phyloP scores from a whole-genome alignment of 92 coral and sea anemone genomes.

The Epizoanthus fatuus region DNA sequence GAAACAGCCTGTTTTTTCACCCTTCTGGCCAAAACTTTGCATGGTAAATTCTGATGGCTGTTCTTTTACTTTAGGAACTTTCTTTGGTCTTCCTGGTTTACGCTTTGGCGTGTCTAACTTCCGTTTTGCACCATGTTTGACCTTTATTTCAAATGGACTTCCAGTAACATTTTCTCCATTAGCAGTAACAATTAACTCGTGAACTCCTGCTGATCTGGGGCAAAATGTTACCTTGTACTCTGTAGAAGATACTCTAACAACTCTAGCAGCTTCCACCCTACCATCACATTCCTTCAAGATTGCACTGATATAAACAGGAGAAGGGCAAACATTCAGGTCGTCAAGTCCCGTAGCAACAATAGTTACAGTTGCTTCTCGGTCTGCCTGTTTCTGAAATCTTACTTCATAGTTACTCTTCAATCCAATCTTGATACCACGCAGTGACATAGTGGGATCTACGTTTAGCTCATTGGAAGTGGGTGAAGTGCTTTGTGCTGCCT shows the following conservation, averaged over 20 bases:
- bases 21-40: constrained; percentile 10
- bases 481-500: neutral
- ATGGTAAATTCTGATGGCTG: neutral
- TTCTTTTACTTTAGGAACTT: neutral
- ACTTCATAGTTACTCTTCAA: neutral
- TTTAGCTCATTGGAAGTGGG: neutral
- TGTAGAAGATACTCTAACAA: constrained; percentile 6
- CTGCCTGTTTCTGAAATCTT: neutral
- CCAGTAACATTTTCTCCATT: constrained; percentile 10
- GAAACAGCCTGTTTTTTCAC: neutral
- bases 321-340: neutral
- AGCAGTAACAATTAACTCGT: constrained; percentile 5
- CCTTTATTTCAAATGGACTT: neutral
- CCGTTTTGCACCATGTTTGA: neutral
- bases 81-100: constrained; percentile 15
- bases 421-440: neutral
- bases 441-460: neutral
- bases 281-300: neutral
- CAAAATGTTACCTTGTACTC: neutral
- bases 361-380: neutral
- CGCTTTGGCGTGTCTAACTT: neutral
- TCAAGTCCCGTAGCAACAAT: neutral
- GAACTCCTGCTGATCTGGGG: constrained; percentile 1
- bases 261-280: neutral
- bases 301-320: neutral